These are phyloP conservation scores for Poecilia velifera DNA, from an alignment of 2,797 vertebrate genomes.

Conservation along the genomic window DNA sequence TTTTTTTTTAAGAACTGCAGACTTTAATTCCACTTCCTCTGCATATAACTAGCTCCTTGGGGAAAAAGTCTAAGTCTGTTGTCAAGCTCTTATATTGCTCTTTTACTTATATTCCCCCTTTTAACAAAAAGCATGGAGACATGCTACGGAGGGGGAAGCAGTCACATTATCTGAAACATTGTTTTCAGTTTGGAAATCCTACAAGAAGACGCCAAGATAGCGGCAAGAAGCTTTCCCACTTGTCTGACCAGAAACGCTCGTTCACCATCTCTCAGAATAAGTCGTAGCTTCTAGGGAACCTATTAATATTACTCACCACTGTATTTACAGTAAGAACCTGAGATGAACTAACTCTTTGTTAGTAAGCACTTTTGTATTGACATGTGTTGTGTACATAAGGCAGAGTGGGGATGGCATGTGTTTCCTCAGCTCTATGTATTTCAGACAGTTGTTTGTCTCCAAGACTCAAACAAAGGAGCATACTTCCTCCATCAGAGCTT, in stretches of 20 bases:
- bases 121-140: constrained; percentile 7
- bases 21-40: constrained; percentile 16
- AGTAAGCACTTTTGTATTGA: constrained; percentile 70
- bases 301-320: constrained; percentile 64
- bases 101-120: not conserved
- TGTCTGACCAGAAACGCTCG: not conserved
- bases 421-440: constrained; percentile 30
- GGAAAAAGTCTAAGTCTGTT: not conserved
- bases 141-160: not conserved
- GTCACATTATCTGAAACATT: constrained; percentile 24
- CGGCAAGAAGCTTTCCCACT: not conserved
- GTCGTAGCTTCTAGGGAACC: constrained; percentile 41
- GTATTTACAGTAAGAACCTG: constrained; percentile 69
- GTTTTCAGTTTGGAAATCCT: constrained; percentile 14
- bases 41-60: not conserved
- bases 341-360: constrained; percentile 77
- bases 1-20: not conserved
- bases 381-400: constrained; percentile 61
- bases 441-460: constrained; percentile 64
- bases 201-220: not conserved
- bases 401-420: constrained; percentile 37
- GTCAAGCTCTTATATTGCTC: not conserved
- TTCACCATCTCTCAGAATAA: constrained; percentile 28
- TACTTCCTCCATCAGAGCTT: constrained; percentile 69
- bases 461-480: constrained; percentile 72